These are phyloP conservation scores for Bombus breviceps DNA, from an alignment of 1,140 invertebrate genomes.

Conservation along the genomic window DNA sequence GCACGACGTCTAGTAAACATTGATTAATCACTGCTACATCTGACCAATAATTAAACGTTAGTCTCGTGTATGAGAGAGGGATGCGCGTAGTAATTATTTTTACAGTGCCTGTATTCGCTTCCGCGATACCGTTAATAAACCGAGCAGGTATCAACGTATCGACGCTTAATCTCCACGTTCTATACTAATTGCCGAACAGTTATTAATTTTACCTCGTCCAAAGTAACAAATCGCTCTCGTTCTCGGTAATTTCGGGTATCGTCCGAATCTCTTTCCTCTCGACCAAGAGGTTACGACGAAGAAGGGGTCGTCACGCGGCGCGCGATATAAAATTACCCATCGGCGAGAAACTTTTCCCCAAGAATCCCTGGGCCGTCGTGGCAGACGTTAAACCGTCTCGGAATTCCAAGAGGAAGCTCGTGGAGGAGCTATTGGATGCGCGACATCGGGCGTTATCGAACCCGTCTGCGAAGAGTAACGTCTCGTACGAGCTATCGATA, in stretches of 20 bases:
- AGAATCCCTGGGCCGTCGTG: too few relatives aligned
- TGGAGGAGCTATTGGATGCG: not conserved
- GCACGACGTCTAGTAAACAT: slow-evolving; percentile 23
- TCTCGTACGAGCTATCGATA: slow-evolving; percentile 58
- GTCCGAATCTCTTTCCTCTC: not conserved
- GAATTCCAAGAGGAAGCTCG: not conserved
- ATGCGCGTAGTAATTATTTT: not conserved
- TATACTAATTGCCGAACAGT: not conserved
- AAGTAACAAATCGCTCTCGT: not conserved
- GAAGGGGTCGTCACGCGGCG: not conserved
- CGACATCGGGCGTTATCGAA: not conserved
- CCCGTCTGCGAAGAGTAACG: slow-evolving; percentile 30
- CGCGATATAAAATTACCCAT: not conserved
- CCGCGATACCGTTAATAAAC: not conserved
- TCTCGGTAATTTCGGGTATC: not conserved
- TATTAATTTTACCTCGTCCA: not conserved
- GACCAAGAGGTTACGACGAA: too few relatives aligned
- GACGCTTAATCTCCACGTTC: not conserved
- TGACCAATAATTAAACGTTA: slow-evolving; percentile 24
- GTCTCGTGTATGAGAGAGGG: not conserved
- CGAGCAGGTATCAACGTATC: not conserved
- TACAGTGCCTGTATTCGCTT: not conserved
- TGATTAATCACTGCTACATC: slow-evolving; percentile 22
- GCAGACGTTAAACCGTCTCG: not conserved
- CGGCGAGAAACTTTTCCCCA: not conserved